Conservation (phyloP, 2,113 vertebrate genomes). For the Cyanocitta stelleri region DNA sequence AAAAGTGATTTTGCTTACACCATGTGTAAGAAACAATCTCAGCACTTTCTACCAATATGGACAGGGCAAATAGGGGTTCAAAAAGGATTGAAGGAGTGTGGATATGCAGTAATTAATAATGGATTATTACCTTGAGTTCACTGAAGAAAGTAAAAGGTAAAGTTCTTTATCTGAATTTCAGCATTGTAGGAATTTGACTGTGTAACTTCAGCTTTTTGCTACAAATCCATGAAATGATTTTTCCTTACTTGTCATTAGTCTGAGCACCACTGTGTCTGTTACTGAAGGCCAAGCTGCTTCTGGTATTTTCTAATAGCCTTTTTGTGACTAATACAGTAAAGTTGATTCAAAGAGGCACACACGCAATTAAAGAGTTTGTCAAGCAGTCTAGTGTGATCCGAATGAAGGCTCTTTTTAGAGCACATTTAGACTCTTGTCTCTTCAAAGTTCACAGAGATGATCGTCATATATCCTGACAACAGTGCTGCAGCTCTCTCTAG, state of each 20-base stretch:
- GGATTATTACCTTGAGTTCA: not conserved
- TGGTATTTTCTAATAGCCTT: not conserved
- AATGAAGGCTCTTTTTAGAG: not conserved
- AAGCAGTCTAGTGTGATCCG: not conserved
- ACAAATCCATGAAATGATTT: not conserved
- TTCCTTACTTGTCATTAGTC: not conserved
- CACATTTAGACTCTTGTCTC: not conserved
- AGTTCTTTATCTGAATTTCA: not conserved
- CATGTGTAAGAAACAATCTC: not conserved
- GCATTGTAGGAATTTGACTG: not conserved
- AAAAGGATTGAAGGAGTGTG: not conserved
- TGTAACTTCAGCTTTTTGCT: not conserved
- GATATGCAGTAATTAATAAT: not conserved
- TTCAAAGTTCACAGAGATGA: not conserved
- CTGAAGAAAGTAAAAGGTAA: not conserved
- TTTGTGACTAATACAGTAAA: not conserved
- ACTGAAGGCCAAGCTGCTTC: not conserved
- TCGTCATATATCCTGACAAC: not conserved
- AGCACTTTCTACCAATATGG: not conserved
- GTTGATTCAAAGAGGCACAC: not conserved
- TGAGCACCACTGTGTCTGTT: not conserved
- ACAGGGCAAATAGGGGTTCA: not conserved
- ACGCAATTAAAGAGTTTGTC: not conserved
- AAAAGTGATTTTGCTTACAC: not conserved
- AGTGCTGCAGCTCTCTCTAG: not conserved